Percentiles rank a stretch among this genome's conserved stretches.
These are phyloP conservation scores for Burhinus bistriatus DNA, from an alignment of 2,113 vertebrate species.

Conservation along the genomic window DNA sequence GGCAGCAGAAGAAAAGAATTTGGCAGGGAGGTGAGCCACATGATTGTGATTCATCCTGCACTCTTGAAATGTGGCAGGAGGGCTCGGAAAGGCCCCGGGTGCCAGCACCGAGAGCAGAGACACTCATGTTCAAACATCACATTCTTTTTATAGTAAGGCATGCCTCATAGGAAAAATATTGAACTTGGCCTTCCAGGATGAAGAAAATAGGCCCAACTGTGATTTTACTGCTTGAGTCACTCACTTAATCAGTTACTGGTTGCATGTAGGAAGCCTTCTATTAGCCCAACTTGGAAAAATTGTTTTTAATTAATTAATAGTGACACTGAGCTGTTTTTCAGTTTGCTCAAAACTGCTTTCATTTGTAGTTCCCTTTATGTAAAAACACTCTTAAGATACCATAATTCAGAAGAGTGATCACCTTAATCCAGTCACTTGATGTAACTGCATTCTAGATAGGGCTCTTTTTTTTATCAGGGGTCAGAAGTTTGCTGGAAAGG, in stretches of 20 bases:
- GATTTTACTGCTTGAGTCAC: conserved; percentile 80
- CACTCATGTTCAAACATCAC: conserved; percentile 82
- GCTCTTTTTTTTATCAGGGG: not conserved
- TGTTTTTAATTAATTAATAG: conserved; percentile 72
- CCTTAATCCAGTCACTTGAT: not conserved
- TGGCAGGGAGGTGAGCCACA: conserved; percentile 79
- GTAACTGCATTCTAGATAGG: not conserved
- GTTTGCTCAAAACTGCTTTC: conserved; percentile 46
- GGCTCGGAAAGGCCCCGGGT: conserved; percentile 72
- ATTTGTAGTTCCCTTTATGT: not conserved
- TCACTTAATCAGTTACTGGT: conserved; percentile 77
- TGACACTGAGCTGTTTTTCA: conserved; percentile 56
- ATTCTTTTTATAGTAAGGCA: conserved; percentile 87
- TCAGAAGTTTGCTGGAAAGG: not conserved
- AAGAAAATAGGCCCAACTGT: conserved; percentile 72
- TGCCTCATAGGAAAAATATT: conserved; percentile 87
- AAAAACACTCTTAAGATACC: not conserved
- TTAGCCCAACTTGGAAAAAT: conserved; percentile 67
- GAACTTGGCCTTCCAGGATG: conserved; percentile 77
- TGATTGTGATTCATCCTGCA: conserved; percentile 82
- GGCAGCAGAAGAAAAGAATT: conserved; percentile 80
- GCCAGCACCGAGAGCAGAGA: conserved; percentile 76
- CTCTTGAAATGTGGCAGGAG: conserved; percentile 78
- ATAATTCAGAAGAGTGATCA: not conserved
- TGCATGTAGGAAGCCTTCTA: conserved; percentile 76